A percentile compares a stretch with the other conserved stretches of the same genome.
phyloP scores from a whole-genome alignment of 2,888 invertebrate genomes.

The Geophilus truncorum region DNA sequence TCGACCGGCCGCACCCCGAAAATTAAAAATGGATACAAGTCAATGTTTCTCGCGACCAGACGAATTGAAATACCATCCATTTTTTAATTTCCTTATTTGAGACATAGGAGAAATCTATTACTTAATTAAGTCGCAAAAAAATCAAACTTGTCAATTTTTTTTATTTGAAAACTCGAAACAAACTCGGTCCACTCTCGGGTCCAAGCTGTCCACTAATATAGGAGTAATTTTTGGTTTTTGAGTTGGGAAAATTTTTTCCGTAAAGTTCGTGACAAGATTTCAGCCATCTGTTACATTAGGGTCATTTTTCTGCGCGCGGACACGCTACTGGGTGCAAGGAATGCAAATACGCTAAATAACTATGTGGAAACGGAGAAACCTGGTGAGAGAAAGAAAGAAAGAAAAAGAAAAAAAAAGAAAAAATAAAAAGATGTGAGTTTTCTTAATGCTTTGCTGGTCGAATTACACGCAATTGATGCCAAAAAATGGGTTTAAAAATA shows the following conservation, averaged over 20 bases:
- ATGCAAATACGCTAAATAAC: slow-evolving; percentile 23
- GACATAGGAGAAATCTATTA: too few species aligned
- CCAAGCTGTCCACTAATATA: neutral
- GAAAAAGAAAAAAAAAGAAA: neutral
- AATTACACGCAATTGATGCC: slow-evolving; percentile 24
- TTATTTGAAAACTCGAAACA: too few species aligned
- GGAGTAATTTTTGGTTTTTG: neutral
- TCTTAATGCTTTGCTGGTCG: slow-evolving; percentile 18
- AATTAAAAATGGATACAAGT: too few species aligned
- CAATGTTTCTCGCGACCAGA: too few species aligned
- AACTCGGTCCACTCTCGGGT: too few species aligned
- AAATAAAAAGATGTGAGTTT: neutral
- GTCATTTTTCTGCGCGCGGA: neutral
- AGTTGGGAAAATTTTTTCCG: too few species aligned
- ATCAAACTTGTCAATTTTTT: too few species aligned
- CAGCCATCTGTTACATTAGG: slow-evolving; percentile 27
- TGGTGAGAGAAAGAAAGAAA: neutral
- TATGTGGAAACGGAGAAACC: neutral
- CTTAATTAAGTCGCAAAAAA: too few species aligned
- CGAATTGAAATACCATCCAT: too few species aligned
- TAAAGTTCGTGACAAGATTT: slow-evolving; percentile 13
- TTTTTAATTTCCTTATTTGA: too few species aligned
- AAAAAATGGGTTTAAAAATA: slow-evolving; percentile 12
- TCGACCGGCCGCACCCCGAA: too few species aligned
- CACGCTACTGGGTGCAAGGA: slow-evolving; percentile 27